A percentile compares a stretch with the other conserved stretches of the same genome.
Evolutionary conservation across 2,888 invertebrate species (phyloP).

Genomic region (Rotaria sp.): DNA sequence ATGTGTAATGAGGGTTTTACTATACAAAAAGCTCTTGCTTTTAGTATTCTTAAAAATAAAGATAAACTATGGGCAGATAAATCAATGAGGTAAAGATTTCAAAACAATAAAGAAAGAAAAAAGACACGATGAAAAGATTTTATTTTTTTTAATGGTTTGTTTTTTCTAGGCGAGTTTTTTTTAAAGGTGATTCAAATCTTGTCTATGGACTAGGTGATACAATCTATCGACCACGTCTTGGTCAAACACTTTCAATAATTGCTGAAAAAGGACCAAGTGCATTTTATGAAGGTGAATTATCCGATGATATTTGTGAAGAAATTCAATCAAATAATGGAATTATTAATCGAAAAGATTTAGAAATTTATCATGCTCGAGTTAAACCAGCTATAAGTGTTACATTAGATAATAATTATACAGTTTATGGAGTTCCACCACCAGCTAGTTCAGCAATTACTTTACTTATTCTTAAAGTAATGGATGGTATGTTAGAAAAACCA

Average conservation of each 20-base stretch:
- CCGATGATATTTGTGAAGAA: conserved; percentile 33
- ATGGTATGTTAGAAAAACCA: neutral
- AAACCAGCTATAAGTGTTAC: conserved; percentile 25
- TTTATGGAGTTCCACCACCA: conserved; percentile 24
- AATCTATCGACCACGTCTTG: conserved; percentile 30
- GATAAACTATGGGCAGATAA: conserved; percentile 12
- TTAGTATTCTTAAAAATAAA: conserved; percentile 40
- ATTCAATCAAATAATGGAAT: conserved; percentile 35
- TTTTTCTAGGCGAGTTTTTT: neutral
- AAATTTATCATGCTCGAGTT: conserved; percentile 29
- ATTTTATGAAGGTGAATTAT: conserved; percentile 32
- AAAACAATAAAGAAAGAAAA: neutral
- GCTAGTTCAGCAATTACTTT: conserved; percentile 26
- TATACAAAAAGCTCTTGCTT: conserved; percentile 45
- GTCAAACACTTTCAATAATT: conserved; percentile 27
- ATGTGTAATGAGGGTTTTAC: conserved; percentile 67
- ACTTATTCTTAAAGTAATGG: conserved; percentile 34
- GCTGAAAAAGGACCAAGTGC: neutral
- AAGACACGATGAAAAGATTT: too few relatives aligned
- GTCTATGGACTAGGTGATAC: conserved; percentile 15
- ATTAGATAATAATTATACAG: conserved; percentile 27
- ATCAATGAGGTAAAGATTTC: neutral
- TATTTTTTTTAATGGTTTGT: neutral
- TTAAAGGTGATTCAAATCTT: conserved; percentile 2
- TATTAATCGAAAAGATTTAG: conserved; percentile 24